Evolutionary conservation across 1,140 invertebrate species (phyloP), one percentile per base, ranked within the genome.

Genomic region (Branchinecta lindahli): DNA sequence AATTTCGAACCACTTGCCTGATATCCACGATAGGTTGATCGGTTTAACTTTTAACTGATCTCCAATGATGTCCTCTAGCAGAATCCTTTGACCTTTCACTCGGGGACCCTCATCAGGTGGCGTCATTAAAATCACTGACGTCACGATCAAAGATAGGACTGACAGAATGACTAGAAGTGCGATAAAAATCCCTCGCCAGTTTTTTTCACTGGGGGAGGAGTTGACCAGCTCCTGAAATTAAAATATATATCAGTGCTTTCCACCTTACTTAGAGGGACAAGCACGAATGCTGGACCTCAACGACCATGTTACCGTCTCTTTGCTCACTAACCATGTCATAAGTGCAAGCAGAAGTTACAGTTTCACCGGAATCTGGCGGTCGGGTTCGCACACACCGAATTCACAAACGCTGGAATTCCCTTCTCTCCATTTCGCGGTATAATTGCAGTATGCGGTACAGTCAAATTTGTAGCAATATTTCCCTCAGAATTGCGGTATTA

Each of bases 141-240:
- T 66, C 44, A 72, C 52, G 67, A 72, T 72, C 33, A 71, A 66
- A 20, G 88, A 87, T 73, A 91, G 86, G 9, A 95, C 91, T 7
- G 87, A 85, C 12, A 88, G 83, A 71, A 95, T 94, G 44, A 94
- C 92, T 70, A 94, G 80, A 45, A 94, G 81, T 0, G 92, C 91
- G 71, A 94, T 94, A 70, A 88, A 85, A 72, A 94, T 93, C 12
- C 92, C 91, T 45, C 89, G 85, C 91, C 91, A 94, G 81, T 95
- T 94, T 65, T 88, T 81, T 75, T 90, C 85, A 70, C 85, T 88
- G n/a, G 88, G 87, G 18, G 87, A 88, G 21, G 86, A 83, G 18
- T 86, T 87, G 69, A 89, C 89, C 75, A 92, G 77, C 78, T 92
- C 90, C 89, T 90, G 80, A 15, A 79, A 80, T 72, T 75, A 73